Percentiles rank a stretch among this genome's conserved stretches.
Conservation (phyloP, 2,888 invertebrate genomes). For the Cephalotes varians region DNA sequence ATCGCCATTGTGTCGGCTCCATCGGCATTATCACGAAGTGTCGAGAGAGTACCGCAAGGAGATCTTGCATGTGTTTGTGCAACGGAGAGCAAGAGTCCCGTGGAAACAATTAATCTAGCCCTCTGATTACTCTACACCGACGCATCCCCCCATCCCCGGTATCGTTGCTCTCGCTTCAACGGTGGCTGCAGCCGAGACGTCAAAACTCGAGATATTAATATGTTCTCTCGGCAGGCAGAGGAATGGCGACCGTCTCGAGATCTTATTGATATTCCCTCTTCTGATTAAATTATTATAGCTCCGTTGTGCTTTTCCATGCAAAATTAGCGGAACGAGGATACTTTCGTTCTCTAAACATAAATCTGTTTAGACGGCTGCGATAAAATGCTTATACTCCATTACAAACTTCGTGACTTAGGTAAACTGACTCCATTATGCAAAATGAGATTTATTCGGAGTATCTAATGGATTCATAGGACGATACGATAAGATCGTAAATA, state of each 20-base stretch:
- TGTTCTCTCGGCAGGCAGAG: slow-evolving; percentile 82
- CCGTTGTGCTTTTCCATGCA: slow-evolving; percentile 44
- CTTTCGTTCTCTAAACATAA: slow-evolving; percentile 44
- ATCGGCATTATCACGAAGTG: slow-evolving; percentile 74
- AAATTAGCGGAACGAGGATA: slow-evolving; percentile 1
- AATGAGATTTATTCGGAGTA: slow-evolving; percentile 49
- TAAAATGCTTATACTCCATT: slow-evolving; percentile 44
- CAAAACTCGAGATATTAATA: slow-evolving; percentile 86
- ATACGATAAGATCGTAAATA: slow-evolving; percentile 46
- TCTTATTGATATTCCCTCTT: slow-evolving; percentile 66
- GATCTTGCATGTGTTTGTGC: slow-evolving; percentile 74
- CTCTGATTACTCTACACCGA: slow-evolving; percentile 83
- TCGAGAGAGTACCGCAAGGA: slow-evolving; percentile 58
- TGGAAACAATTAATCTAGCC: slow-evolving; percentile 85
- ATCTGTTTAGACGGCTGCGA: slow-evolving; percentile 32
- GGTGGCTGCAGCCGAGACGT: slow-evolving; percentile 76
- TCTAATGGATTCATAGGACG: slow-evolving; percentile 47
- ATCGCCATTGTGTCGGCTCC: slow-evolving; percentile 74
- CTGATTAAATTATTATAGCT: slow-evolving; percentile 81
- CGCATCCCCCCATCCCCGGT: slow-evolving; percentile 65
- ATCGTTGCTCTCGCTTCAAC: slow-evolving; percentile 61
- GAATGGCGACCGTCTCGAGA: slow-evolving; percentile 4
- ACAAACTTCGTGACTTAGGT: slow-evolving; percentile 26
- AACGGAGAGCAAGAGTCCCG: slow-evolving; percentile 81
- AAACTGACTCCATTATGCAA: slow-evolving; percentile 45